phyloP scores from a whole-genome alignment of 2,888 invertebrate genomes.

The Athalia circularis region DNA sequence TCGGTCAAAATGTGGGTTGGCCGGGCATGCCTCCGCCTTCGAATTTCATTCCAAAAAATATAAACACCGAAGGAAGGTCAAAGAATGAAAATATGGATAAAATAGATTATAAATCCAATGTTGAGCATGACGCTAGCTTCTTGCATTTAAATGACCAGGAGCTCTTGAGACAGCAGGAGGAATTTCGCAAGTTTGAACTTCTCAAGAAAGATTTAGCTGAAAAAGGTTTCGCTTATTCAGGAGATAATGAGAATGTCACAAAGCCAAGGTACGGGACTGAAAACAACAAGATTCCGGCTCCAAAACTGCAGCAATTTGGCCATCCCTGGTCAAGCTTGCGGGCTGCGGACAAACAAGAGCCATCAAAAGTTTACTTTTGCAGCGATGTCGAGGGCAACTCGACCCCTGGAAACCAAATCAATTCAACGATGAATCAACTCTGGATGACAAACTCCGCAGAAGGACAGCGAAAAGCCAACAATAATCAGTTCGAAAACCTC shows the following conservation, averaged over 20 bases:
- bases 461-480: conserved; percentile 10
- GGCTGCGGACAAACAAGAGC: background rate
- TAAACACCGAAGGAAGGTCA: background rate
- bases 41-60: conserved; percentile 27
- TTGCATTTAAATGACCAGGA: conserved; percentile 51
- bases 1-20: conserved; percentile 6
- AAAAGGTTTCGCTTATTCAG: conserved; percentile 46
- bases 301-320: conserved; percentile 41
- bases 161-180: conserved; percentile 52
- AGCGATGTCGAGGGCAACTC: conserved; percentile 9
- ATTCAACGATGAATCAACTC: background rate
- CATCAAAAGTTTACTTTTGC: background rate
- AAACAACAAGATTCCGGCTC: conserved; percentile 17
- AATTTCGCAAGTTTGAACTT: conserved; percentile 53
- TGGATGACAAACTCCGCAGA: background rate
- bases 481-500: conserved; percentile 31
- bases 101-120: conserved; percentile 14
- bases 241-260: conserved; percentile 53
- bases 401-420: background rate
- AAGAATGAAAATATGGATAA: conserved; percentile 10
- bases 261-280: conserved; percentile 48
- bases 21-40: conserved; percentile 7
- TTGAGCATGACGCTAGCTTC: conserved; percentile 31
- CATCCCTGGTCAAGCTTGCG: conserved; percentile 21
- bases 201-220: conserved; percentile 50